Conservation (phyloP, 2,797 vertebrate species). For the Rhinichthys osculus region DNA sequence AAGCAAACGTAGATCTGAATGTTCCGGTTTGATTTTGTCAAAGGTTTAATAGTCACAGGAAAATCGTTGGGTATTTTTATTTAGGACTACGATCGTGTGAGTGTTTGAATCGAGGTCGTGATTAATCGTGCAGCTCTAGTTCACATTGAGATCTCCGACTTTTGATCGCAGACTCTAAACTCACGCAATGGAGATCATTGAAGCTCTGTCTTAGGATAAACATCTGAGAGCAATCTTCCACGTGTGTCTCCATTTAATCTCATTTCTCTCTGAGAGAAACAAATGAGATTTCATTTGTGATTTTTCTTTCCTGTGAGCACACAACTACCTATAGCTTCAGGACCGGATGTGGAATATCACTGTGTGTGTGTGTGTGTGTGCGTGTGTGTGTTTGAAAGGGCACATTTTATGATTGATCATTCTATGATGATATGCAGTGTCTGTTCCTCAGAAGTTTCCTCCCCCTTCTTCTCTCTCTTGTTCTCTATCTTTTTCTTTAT, state of each 20-base stretch:
- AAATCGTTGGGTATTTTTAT: not conserved
- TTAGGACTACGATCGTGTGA: not conserved
- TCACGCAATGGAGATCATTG: not conserved
- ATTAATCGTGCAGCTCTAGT: not conserved
- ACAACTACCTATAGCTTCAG: not conserved
- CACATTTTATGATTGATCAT: slow-evolving; percentile 29
- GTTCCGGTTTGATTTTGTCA: not conserved
- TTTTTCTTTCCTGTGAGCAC: not conserved
- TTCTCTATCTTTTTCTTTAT: slow-evolving; percentile 27
- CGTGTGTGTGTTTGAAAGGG: slow-evolving; percentile 26
- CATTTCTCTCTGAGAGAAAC: not conserved
- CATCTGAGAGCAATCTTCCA: not conserved
- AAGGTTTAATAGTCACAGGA: not conserved
- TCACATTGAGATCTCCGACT: not conserved
- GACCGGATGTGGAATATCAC: not conserved
- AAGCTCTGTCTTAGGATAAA: not conserved
- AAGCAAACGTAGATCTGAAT: not conserved
- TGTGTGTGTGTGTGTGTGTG: not conserved
- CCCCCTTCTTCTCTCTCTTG: not conserved
- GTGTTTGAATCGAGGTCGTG: not conserved
- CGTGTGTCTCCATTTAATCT: not conserved
- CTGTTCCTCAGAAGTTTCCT: slow-evolving; percentile 24
- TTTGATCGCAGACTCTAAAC: not conserved
- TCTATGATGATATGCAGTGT: slow-evolving; percentile 21
- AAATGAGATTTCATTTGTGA: not conserved